Percentiles rank a stretch among this genome's conserved stretches.
These are phyloP conservation scores for Diachasma alloeum DNA, from an alignment of 1,140 invertebrate genomes.

Conservation along the genomic window DNA sequence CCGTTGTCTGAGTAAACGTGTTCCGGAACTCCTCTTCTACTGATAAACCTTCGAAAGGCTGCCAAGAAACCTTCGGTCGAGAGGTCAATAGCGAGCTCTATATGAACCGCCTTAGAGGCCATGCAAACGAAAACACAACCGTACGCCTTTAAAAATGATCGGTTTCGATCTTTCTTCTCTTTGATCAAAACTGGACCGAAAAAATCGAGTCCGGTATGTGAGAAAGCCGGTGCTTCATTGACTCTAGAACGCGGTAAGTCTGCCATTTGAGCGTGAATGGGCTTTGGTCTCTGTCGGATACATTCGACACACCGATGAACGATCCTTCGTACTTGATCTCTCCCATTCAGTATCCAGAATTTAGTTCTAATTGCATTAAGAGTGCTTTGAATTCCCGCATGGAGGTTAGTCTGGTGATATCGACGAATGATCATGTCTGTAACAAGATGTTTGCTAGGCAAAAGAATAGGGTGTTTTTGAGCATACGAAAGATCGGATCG, in stretches of 20 bases:
- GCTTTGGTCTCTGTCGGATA: no score
- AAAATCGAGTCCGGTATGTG: background rate
- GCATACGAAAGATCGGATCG: conserved; percentile 14
- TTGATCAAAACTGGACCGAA: background rate
- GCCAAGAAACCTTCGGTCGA: conserved; percentile 37
- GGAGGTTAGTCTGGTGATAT: no score
- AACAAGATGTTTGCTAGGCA: background rate
- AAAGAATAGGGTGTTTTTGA: conserved; percentile 53
- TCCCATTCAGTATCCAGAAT: no score
- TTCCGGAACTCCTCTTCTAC: conserved; percentile 31
- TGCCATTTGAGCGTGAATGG: no score
- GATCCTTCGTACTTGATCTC: no score
- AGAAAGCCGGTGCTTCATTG: background rate
- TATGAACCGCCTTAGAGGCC: background rate
- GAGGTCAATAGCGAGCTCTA: background rate
- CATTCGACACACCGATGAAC: no score
- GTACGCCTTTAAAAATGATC: no score
- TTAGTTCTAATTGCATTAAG: no score
- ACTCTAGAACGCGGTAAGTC: background rate
- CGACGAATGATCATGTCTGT: no score
- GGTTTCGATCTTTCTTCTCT: background rate
- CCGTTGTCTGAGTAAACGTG: conserved; percentile 25
- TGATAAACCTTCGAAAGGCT: conserved; percentile 43
- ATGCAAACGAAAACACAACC: conserved; percentile 8
- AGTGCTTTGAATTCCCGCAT: no score